Conservation (phyloP, 2,113 vertebrate genomes). For the Platycercus adscitus region DNA sequence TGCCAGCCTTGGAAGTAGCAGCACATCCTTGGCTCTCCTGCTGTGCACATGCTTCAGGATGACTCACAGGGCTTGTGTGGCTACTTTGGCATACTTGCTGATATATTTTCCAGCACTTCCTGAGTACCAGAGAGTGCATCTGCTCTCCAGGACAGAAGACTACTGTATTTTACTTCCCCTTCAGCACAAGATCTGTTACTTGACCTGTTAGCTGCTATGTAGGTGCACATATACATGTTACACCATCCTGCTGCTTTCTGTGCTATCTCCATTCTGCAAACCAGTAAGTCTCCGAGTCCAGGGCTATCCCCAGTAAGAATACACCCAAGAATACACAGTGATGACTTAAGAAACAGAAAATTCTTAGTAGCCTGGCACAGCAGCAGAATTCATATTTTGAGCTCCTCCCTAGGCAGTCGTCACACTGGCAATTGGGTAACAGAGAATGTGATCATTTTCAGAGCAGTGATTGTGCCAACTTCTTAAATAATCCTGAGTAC, state of each 20-base stretch:
- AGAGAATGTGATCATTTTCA: neutral
- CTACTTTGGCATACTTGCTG: neutral
- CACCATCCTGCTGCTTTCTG: neutral
- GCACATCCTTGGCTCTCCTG: neutral
- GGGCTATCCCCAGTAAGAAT: neutral
- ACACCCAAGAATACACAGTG: neutral
- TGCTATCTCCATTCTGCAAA: neutral
- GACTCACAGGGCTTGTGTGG: neutral
- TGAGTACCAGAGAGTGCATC: neutral
- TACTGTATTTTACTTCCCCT: neutral
- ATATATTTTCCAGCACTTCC: neutral
- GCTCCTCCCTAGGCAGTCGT: neutral
- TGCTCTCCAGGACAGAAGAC: neutral
- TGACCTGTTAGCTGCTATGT: neutral
- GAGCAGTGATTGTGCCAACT: neutral
- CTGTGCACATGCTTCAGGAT: neutral
- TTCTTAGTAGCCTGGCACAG: neutral
- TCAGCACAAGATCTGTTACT: neutral
- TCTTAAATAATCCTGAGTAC: neutral
- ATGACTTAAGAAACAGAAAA: neutral
- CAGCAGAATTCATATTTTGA: neutral
- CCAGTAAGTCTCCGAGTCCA: neutral
- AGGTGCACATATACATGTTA: neutral
- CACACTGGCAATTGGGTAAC: neutral
- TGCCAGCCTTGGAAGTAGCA: neutral